Evolutionary conservation across 2,797 vertebrate genomes (phyloP).

Genomic region (Limosa lapponica): DNA sequence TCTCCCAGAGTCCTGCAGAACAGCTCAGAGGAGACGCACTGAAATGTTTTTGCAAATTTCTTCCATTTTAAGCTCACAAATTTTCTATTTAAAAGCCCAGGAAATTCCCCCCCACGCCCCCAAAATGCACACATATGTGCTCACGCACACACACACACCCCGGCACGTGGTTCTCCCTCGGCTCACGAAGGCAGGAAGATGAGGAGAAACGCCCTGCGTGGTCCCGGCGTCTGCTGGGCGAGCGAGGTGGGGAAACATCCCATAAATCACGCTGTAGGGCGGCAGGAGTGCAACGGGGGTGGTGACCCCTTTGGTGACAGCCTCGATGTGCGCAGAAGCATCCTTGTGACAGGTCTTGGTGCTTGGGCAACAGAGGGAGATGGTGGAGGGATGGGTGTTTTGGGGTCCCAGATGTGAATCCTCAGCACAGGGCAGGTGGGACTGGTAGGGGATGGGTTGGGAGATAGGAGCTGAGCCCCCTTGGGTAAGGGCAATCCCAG

Average conservation of each 20-base stretch:
- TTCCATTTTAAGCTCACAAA: not conserved
- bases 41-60: not conserved
- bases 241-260: not conserved
- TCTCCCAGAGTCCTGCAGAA: not conserved
- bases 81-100: not conserved
- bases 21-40: not conserved
- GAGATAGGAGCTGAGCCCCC: not conserved
- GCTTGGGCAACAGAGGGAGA: not conserved
- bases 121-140: not conserved
- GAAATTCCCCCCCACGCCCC: not conserved
- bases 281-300: accelerated
- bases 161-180: not conserved
- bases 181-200: not conserved
- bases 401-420: not conserved
- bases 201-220: not conserved
- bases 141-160: not conserved
- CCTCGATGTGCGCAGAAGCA: not conserved
- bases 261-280: not conserved
- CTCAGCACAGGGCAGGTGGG: accelerated
- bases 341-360: not conserved
- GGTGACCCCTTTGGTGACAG: not conserved
- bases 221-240: not conserved
- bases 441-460: too few species aligned
- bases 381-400: not conserved
- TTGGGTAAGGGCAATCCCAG: not conserved